Conservation (phyloP, 2,888 invertebrate species). For the Dioctria linearis region DNA sequence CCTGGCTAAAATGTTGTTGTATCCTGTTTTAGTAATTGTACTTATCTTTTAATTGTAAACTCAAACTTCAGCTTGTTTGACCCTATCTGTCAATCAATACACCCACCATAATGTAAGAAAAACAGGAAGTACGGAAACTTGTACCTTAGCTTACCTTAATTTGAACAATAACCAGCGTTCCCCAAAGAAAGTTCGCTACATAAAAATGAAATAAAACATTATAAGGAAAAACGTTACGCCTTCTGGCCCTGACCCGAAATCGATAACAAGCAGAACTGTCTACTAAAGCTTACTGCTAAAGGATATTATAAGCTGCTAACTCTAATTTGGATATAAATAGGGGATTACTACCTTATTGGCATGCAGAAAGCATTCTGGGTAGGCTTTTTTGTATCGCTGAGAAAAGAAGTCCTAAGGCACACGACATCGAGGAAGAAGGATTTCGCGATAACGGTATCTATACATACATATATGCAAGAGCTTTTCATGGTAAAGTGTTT, state of each 20-base stretch:
- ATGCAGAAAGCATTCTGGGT: neutral
- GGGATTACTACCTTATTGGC: neutral
- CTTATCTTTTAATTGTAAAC: no score
- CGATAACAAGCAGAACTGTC: neutral
- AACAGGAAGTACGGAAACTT: no score
- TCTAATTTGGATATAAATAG: neutral
- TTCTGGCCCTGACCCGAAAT: neutral
- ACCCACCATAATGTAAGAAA: no score
- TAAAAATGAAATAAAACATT: no score
- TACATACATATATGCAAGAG: neutral
- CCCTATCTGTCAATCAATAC: no score
- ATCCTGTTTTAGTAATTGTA: no score
- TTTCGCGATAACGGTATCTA: slow-evolving; percentile 16
- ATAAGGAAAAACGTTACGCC: neutral
- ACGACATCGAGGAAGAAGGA: neutral
- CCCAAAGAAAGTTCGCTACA: no score
- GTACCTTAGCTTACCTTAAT: no score
- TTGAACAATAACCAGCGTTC: no score
- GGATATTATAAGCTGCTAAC: slow-evolving; percentile 3
- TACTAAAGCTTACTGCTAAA: neutral
- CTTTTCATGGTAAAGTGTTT: neutral
- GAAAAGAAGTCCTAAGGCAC: neutral
- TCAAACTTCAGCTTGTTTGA: no score
- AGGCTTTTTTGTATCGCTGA: neutral
- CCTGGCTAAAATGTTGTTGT: no score